These are phyloP conservation scores for Dysdera silvatica DNA, from an alignment of 1,140 invertebrate genomes.

Conservation along the genomic window DNA sequence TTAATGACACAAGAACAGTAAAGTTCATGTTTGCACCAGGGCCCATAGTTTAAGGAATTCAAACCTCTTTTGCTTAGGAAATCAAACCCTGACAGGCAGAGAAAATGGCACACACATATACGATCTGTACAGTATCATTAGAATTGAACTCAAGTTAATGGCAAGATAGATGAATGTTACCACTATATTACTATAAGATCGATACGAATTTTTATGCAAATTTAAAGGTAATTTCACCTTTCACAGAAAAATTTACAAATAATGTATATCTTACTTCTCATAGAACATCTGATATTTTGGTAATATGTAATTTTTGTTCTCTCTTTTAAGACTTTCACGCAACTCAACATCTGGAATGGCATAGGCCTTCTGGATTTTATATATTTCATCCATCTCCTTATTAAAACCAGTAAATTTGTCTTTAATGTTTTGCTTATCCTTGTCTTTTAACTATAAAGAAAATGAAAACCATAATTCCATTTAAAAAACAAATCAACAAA, in stretches of 20 bases:
- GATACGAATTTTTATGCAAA: not conserved
- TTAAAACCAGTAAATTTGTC: constrained; percentile 89
- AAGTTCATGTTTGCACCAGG: no score
- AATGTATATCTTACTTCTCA: constrained; percentile 32
- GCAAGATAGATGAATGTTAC: no score
- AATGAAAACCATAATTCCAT: not conserved
- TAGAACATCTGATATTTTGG: constrained; percentile 61
- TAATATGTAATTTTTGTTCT: constrained; percentile 75
- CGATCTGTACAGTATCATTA: no score
- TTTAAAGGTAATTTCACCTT: not conserved
- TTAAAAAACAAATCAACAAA: not conserved
- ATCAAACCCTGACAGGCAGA: no score
- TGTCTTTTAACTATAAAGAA: constrained; percentile 61
- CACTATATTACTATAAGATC: no score
- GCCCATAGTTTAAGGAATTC: no score
- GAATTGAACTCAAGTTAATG: no score
- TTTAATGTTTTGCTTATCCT: constrained; percentile 82
- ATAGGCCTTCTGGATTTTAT: constrained; percentile 75
- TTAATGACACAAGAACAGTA: no score
- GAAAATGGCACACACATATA: no score
- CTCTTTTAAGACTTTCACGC: constrained; percentile 67
- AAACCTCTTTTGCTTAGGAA: no score
- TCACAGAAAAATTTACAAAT: not conserved
- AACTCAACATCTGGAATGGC: constrained; percentile 86
- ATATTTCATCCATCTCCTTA: constrained; percentile 85